Conservation (phyloP, 2,113 vertebrate genomes). For the Cynoglossus semilaevis region DNA sequence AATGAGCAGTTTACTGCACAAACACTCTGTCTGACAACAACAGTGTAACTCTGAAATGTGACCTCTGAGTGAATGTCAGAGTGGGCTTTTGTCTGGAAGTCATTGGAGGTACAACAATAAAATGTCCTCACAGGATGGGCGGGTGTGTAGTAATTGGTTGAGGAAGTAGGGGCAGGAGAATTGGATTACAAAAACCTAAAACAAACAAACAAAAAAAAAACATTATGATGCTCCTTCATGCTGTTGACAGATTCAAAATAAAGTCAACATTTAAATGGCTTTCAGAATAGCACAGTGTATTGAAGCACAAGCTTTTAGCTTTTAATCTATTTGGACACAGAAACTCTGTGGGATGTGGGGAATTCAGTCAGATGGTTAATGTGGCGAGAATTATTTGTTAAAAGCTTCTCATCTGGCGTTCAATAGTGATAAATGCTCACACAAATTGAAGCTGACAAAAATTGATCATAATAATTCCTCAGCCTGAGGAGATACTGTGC, state of each 20-base stretch:
- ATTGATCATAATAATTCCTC: constrained; percentile 23
- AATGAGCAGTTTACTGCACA: constrained; percentile 20
- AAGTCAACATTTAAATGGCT: constrained; percentile 5
- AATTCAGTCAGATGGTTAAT: constrained; percentile 15
- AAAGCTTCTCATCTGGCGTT: constrained; percentile 29
- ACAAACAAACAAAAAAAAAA: constrained; percentile 10
- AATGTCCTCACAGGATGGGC: constrained; percentile 14
- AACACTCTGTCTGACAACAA: constrained; percentile 6
- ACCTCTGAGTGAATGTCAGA: constrained; percentile 22
- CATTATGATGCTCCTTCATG: constrained; percentile 1
- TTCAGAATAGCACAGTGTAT: constrained; percentile 16
- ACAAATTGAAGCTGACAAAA: constrained; percentile 38
- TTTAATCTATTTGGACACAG: constrained; percentile 12
- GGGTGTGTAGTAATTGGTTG: constrained; percentile 14
- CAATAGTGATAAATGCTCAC: constrained; percentile 9
- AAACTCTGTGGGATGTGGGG: constrained; percentile 8
- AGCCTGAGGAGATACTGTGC: neutral
- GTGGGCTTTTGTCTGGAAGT: constrained; percentile 8
- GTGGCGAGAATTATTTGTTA: constrained; percentile 33
- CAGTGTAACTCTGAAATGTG: constrained; percentile 23
- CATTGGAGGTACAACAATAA: neutral
- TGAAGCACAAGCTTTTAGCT: neutral
- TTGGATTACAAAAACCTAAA: neutral
- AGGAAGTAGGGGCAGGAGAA: no score
- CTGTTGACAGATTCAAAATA: neutral